Evolutionary conservation across 1,140 invertebrate species (phyloP).

Genomic region (Chionoecetes opilio): DNA sequence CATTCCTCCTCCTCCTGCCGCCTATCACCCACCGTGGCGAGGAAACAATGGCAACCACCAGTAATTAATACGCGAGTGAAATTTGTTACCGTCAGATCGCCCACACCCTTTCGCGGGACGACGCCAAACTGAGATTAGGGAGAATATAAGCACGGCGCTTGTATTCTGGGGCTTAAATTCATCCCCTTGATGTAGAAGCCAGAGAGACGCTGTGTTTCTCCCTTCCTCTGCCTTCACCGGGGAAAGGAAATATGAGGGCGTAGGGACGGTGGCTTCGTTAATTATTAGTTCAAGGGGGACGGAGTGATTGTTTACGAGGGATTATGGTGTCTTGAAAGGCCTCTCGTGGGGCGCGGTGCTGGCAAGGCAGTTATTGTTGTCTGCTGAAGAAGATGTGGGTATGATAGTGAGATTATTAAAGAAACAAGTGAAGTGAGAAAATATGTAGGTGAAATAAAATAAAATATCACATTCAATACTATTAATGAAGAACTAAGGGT

Average conservation of each 20-base stretch:
- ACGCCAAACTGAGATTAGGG: background rate
- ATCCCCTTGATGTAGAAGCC: background rate
- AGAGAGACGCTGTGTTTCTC: background rate
- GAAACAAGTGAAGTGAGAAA: no score
- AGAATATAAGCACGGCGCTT: background rate
- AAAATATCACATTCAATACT: no score
- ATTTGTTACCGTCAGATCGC: background rate
- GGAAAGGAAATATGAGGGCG: background rate
- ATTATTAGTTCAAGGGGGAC: conserved; percentile 27
- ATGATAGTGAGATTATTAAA: no score
- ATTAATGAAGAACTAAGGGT: no score
- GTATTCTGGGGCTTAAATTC: background rate
- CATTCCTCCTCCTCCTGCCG: background rate
- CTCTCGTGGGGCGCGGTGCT: background rate
- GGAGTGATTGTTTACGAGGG: background rate
- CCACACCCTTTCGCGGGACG: background rate
- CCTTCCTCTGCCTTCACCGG: background rate
- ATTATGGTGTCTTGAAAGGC: conserved; percentile 5
- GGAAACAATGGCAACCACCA: background rate
- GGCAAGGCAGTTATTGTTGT: background rate
- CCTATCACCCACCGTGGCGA: background rate
- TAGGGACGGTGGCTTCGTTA: conserved; percentile 14
- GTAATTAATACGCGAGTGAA: background rate
- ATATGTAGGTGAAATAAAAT: no score
- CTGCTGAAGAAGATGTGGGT: no score